Percentiles rank a stretch among this genome's conserved stretches.
Conservation (phyloP, 2,113 vertebrate species). For the Campylomormyrus numenius region DNA sequence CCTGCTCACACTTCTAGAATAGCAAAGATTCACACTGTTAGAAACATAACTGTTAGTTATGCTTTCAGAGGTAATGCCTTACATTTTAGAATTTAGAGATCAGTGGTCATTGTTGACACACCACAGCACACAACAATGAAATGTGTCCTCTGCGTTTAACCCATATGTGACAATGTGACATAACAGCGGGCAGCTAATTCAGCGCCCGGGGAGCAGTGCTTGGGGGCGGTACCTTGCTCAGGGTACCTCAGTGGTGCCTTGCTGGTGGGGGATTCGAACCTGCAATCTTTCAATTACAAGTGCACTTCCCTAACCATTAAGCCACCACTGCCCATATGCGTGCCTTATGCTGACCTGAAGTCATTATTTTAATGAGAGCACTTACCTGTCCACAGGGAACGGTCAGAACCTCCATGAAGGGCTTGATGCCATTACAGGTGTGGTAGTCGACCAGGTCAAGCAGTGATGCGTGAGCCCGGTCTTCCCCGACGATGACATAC, state of each 20-base stretch:
- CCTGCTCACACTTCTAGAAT: conserved; percentile 45
- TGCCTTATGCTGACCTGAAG: not conserved
- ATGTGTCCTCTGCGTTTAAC: no score
- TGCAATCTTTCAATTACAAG: no score
- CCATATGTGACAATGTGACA: no score
- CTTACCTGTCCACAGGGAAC: conserved; percentile 57
- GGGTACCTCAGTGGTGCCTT: no score
- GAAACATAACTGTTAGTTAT: not conserved
- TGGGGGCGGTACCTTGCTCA: no score
- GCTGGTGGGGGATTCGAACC: no score
- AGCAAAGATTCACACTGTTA: not conserved
- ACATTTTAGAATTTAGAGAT: not conserved
- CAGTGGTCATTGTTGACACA: no score
- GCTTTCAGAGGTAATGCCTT: not conserved
- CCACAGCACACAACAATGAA: no score
- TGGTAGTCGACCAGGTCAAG: conserved; percentile 50
- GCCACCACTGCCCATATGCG: no score
- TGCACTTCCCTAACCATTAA: no score
- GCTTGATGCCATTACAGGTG: conserved; percentile 54
- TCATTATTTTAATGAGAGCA: not conserved
- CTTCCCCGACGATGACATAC: conserved; percentile 65
- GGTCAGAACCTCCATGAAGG: conserved; percentile 58
- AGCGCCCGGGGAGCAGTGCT: no score
- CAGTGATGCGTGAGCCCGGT: conserved; percentile 55
- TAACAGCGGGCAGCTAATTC: no score